phyloP scores from a whole-genome alignment of 2,113 vertebrate species.

The Ia io region DNA sequence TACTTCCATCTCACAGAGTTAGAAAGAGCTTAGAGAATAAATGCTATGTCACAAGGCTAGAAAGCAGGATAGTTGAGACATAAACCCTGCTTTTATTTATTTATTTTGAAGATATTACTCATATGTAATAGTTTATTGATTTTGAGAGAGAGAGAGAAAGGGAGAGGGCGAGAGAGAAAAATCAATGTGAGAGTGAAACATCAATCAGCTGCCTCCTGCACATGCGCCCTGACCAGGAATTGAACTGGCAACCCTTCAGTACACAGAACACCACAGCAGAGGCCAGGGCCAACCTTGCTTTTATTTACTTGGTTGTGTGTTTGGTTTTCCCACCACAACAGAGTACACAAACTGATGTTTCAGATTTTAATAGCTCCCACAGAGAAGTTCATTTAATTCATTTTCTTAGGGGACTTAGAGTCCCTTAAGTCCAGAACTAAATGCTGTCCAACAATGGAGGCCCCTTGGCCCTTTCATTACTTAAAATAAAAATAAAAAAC shows the following conservation, averaged over 20 bases:
- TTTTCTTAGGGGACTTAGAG: background rate
- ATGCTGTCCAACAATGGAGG: background rate
- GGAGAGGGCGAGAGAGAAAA: too few species aligned
- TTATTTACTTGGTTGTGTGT: too few species aligned
- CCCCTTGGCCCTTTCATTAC: too few species aligned
- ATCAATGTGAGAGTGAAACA: too few species aligned
- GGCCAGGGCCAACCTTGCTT: too few species aligned
- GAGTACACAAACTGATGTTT: background rate
- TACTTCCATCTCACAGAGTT: background rate
- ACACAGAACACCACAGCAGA: too few species aligned
- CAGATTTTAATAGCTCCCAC: background rate
- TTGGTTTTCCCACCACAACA: background rate
- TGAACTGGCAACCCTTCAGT: too few species aligned
- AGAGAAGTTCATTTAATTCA: background rate
- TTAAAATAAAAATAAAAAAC: background rate
- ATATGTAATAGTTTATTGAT: too few species aligned
- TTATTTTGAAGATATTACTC: background rate
- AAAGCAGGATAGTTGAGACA: background rate
- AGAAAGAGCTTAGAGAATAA: background rate
- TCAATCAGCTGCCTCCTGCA: too few species aligned
- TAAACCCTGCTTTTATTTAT: background rate
- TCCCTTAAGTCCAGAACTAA: background rate
- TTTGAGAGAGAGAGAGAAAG: too few species aligned
- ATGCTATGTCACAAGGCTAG: background rate
- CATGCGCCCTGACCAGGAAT: too few species aligned